These are phyloP conservation scores for Protonibea diacanthus DNA, from an alignment of 2,797 vertebrate genomes.

Conservation along the genomic window DNA sequence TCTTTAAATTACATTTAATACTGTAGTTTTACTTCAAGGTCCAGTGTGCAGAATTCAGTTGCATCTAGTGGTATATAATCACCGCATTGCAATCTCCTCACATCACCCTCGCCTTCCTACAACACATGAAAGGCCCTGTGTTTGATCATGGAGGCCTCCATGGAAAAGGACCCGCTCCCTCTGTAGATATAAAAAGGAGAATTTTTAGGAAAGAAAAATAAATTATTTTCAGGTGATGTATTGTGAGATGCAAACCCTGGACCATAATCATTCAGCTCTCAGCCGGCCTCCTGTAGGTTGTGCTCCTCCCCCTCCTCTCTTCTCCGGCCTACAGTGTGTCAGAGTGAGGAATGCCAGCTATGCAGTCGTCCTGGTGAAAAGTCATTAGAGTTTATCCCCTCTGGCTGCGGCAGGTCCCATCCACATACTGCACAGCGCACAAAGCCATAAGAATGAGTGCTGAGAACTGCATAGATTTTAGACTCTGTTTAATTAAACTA, in stretches of 20 bases:
- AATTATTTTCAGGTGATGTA: background rate
- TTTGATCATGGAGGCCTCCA: no score
- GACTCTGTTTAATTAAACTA: conserved; percentile 66
- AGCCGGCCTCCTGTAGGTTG: conserved; percentile 42
- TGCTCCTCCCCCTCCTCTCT: conserved; percentile 35
- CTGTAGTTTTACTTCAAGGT: background rate
- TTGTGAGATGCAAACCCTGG: conserved; percentile 34
- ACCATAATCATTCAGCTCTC: background rate
- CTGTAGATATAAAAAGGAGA: no score
- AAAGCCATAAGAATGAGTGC: conserved; percentile 31
- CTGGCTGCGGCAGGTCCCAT: conserved; percentile 67
- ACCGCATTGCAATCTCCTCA: no score
- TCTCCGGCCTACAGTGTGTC: conserved; percentile 57
- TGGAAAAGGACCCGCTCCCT: no score
- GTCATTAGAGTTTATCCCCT: conserved; percentile 73
- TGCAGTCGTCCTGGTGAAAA: conserved; percentile 78
- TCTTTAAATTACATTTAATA: background rate
- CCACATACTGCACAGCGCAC: conserved; percentile 43
- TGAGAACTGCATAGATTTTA: conserved; percentile 34
- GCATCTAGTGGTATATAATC: no score
- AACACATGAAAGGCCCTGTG: no score
- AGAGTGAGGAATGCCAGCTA: conserved; percentile 80
- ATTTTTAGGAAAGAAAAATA: no score
- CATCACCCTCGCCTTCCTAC: no score
- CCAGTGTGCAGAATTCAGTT: no score